Evolutionary conservation across 2,888 invertebrate species (phyloP).

Genomic region (Neocrepidodera transversa): DNA sequence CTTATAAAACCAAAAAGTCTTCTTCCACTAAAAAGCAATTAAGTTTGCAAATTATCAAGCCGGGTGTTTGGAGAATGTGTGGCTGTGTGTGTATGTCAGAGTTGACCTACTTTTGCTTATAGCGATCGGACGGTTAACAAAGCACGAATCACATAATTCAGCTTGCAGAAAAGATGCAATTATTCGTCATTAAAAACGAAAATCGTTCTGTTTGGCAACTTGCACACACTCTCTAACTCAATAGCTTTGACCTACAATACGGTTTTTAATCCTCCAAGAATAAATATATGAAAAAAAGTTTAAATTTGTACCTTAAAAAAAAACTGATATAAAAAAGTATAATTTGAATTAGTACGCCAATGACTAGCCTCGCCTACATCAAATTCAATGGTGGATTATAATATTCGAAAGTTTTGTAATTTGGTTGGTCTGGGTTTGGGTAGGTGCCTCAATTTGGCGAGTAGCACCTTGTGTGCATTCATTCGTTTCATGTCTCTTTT

Average conservation of each 20-base stretch:
- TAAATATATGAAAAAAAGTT: too few species aligned
- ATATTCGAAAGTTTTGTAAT: slow-evolving; percentile 32
- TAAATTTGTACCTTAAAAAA: too few species aligned
- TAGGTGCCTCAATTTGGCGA: slow-evolving; percentile 29
- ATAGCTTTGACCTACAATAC: not conserved
- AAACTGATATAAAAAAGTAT: too few species aligned
- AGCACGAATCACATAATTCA: slow-evolving; percentile 31
- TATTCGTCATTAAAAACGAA: slow-evolving; percentile 25
- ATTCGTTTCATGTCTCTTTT: slow-evolving; percentile 19
- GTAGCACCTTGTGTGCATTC: slow-evolving; percentile 29
- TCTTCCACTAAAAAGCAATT: slow-evolving; percentile 46
- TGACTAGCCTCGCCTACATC: slow-evolving; percentile 27
- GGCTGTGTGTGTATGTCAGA: slow-evolving; percentile 27
- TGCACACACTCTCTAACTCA: not conserved
- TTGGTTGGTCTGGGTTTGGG: slow-evolving; percentile 14
- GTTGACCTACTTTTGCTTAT: slow-evolving; percentile 47
- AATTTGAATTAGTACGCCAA: too few species aligned
- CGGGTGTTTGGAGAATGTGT: slow-evolving; percentile 35
- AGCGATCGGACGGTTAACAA: slow-evolving; percentile 32
- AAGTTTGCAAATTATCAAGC: slow-evolving; percentile 51
- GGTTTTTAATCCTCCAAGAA: too few species aligned
- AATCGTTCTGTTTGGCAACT: slow-evolving; percentile 11
- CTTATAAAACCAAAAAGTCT: slow-evolving; percentile 6
- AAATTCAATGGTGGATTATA: slow-evolving; percentile 24
- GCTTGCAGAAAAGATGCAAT: slow-evolving; percentile 19